phyloP scores from a whole-genome alignment of 2,113 vertebrate species.

The Periophthalmus modestus region DNA sequence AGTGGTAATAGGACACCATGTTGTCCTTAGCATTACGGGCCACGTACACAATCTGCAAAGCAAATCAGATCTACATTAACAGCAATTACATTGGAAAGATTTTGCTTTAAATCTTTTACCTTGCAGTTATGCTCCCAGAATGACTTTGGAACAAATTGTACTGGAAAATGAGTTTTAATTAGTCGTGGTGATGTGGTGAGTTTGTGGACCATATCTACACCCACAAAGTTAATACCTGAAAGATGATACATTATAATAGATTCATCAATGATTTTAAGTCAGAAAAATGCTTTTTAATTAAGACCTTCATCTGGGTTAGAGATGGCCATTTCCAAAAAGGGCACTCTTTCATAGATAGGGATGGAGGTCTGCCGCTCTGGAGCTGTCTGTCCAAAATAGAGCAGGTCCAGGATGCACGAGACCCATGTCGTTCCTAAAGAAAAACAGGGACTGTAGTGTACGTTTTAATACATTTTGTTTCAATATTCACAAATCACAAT shows the following conservation, averaged over 20 bases:
- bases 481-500: background rate
- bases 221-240: constrained; percentile 28
- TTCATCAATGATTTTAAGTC: background rate
- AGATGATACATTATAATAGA: background rate
- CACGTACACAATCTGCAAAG: constrained; percentile 80
- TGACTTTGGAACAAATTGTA: constrained; percentile 79
- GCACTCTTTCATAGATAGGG: constrained; percentile 72
- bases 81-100: background rate
- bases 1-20: constrained; percentile 85
- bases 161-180: constrained; percentile 82
- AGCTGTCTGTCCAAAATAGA: constrained; percentile 64
- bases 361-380: constrained; percentile 57
- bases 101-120: constrained; percentile 56
- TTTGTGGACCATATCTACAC: constrained; percentile 54
- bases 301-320: constrained; percentile 17
- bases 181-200: constrained; percentile 72
- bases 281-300: background rate
- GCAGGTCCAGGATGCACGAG: constrained; percentile 77
- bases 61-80: background rate
- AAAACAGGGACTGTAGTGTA: background rate
- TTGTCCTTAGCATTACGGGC: constrained; percentile 88
- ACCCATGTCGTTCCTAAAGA: constrained; percentile 80
- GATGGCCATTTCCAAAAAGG: constrained; percentile 71
- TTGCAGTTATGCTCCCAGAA: constrained; percentile 84
- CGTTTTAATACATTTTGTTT: background rate